Conservation (phyloP, 2,888 invertebrate species). For the Phania funesta region DNA sequence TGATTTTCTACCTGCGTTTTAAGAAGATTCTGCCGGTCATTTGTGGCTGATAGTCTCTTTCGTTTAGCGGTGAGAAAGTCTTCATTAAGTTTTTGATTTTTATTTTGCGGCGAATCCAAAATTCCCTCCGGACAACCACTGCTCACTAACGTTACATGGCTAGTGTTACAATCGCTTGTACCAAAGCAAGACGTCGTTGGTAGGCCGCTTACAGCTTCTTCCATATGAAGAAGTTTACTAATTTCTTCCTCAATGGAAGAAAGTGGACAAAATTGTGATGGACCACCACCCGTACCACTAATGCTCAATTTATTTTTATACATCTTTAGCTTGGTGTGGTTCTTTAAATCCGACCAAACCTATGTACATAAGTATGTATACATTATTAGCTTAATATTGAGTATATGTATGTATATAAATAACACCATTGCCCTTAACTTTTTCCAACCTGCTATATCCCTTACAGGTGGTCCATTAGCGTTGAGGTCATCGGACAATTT, state of each 20-base stretch:
- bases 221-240: too few species aligned
- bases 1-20: constrained; percentile 8
- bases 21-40: constrained; percentile 18
- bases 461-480: too few species aligned
- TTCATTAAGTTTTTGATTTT: constrained; percentile 9
- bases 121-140: neutral
- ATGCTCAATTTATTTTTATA: neutral
- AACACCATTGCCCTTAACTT: constrained; percentile 1
- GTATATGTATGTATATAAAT: neutral
- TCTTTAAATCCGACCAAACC: neutral
- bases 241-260: too few species aligned
- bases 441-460: constrained; percentile 3
- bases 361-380: constrained; percentile 2
- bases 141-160: constrained; percentile 1
- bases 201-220: too few species aligned
- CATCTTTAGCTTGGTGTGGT: neutral
- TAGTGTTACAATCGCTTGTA: constrained; percentile 1
- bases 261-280: too few species aligned
- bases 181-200: too few species aligned
- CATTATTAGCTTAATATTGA: neutral
- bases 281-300: neutral
- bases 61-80: constrained; percentile 7
- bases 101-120: constrained; percentile 9
- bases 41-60: neutral
- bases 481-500: too few species aligned